A percentile compares a stretch with the other conserved stretches of the same genome.
Evolutionary conservation across 2,113 vertebrate species (phyloP).

Genomic region (Tonatia bakeri): DNA sequence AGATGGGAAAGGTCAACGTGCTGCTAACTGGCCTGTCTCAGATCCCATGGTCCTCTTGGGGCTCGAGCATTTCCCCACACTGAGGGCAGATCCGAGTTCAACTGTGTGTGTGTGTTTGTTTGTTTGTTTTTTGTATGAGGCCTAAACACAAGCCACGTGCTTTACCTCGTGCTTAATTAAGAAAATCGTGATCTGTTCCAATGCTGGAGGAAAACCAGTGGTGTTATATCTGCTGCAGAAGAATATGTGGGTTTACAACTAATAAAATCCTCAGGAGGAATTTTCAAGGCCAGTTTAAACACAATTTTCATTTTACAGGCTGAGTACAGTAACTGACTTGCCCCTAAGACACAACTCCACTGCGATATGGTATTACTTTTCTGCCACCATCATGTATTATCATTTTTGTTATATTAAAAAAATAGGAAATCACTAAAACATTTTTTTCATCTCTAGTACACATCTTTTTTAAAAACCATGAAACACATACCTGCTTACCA

Average conservation of each 20-base stretch:
- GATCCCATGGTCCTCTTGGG: not conserved
- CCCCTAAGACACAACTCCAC: not conserved
- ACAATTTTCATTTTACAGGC: not conserved
- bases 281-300: not conserved
- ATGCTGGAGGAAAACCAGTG: not conserved
- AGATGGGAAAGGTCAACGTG: not conserved
- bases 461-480: not conserved
- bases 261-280: not conserved
- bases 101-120: not conserved
- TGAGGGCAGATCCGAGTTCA: not conserved
- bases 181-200: not conserved
- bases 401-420: not conserved
- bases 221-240: not conserved
- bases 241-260: not conserved
- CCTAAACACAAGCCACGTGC: not conserved
- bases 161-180: not conserved
- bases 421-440: not conserved
- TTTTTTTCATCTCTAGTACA: not conserved
- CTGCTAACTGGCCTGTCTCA: not conserved
- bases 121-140: not conserved
- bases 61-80: not conserved
- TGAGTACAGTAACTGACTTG: not conserved
- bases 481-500: conserved; percentile 93
- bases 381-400: not conserved
- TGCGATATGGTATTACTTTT: not conserved